These are phyloP conservation scores for Acromyrmex heyeri DNA, from an alignment of 1,140 invertebrate genomes.

Conservation along the genomic window DNA sequence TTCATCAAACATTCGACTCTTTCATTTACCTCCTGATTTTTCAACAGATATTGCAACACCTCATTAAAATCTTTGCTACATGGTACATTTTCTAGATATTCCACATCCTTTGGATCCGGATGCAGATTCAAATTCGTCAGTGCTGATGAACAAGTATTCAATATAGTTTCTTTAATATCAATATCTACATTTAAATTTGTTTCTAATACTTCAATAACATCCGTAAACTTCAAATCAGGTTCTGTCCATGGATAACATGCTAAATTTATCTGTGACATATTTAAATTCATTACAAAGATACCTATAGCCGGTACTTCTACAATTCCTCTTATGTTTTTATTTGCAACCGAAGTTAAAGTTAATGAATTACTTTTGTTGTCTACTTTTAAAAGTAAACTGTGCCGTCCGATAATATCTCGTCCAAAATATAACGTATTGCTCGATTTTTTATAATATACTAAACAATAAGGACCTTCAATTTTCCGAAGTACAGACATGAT, in stretches of 20 bases:
- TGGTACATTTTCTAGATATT: conserved; percentile 82
- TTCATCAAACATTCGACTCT: conserved; percentile 86
- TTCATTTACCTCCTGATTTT: conserved; percentile 82
- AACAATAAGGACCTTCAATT: conserved; percentile 94
- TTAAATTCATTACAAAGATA: conserved; percentile 89
- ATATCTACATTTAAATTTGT: conserved; percentile 81
- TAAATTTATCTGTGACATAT: conserved; percentile 82
- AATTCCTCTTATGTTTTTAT: conserved; percentile 86
- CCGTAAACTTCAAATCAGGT: conserved; percentile 78
- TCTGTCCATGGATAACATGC: conserved; percentile 83
- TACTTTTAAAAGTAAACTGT: conserved; percentile 92
- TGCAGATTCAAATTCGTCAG: conserved; percentile 80
- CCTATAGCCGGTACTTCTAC: conserved; percentile 92
- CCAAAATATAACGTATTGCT: conserved; percentile 92
- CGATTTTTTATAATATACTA: conserved; percentile 92
- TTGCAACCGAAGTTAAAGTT: conserved; percentile 88
- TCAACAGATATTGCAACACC: conserved; percentile 86
- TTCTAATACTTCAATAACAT: conserved; percentile 81
- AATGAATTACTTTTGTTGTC: conserved; percentile 82
- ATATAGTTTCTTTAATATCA: conserved; percentile 77
- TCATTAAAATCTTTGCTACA: conserved; percentile 84
- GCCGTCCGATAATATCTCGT: conserved; percentile 94
- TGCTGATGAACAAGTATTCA: conserved; percentile 60
- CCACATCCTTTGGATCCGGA: conserved; percentile 80
- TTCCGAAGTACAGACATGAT: conserved; percentile 85